Evolutionary conservation across 2,797 vertebrate species (phyloP).

Genomic region (Tenualosa thibaudeaui): DNA sequence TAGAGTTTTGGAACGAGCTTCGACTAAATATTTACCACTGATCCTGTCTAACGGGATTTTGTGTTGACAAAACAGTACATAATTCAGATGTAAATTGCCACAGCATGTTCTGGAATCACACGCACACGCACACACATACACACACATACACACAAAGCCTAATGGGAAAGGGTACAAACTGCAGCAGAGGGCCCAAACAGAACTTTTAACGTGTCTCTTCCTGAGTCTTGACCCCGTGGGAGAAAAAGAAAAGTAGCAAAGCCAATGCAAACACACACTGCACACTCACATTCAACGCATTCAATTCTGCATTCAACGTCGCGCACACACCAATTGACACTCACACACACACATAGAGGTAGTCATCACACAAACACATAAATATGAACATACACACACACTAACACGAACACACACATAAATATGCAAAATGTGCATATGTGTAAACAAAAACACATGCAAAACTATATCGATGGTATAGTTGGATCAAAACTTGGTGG

Average conservation of each 20-base stretch:
- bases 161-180: slow-evolving; percentile 8
- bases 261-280: neutral
- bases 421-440: slow-evolving; percentile 35
- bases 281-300: too few relatives aligned
- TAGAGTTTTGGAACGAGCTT: slow-evolving; percentile 14
- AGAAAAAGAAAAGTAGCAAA: neutral
- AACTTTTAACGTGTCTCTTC: slow-evolving; percentile 18
- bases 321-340: neutral
- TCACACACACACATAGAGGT: neutral
- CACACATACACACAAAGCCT: neutral
- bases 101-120: neutral
- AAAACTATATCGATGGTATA: slow-evolving; percentile 23
- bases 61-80: slow-evolving; percentile 14
- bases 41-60: neutral
- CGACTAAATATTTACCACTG: slow-evolving; percentile 20
- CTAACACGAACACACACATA: too few relatives aligned
- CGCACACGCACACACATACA: neutral
- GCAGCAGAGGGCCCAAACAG: neutral
- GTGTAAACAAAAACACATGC: slow-evolving; percentile 36
- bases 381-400: too few relatives aligned
- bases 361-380: neutral
- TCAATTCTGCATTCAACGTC: too few relatives aligned
- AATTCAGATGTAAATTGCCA: slow-evolving; percentile 1
- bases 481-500: too few relatives aligned
- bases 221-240: neutral